Evolutionary conservation across 2,888 invertebrate species (phyloP).

Genomic region (Autographa gamma): DNA sequence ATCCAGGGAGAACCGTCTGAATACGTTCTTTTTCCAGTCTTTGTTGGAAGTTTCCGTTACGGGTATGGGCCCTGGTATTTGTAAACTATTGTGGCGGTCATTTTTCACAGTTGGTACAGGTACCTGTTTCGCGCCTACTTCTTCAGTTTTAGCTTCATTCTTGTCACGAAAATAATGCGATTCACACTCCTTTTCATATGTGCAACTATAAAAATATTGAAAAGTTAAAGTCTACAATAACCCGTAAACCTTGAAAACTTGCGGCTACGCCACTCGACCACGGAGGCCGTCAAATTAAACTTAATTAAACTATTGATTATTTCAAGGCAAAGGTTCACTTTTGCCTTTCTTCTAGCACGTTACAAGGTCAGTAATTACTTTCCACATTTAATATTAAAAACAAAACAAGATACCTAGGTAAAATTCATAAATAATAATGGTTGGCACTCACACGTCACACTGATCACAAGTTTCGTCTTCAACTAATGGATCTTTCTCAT

Average conservation of each 20-base stretch:
- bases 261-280: no score
- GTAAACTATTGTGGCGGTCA: conserved; percentile 50
- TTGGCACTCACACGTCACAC: background rate
- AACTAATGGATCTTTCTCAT: background rate
- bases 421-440: background rate
- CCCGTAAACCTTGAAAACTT: no score
- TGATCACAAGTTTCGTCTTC: background rate
- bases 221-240: no score
- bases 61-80: conserved; percentile 61
- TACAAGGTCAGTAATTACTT: no score
- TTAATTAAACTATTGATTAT: no score
- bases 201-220: background rate
- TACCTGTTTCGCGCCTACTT: conserved; percentile 10
- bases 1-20: conserved; percentile 2
- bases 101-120: conserved; percentile 11
- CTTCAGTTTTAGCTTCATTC: background rate
- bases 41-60: conserved; percentile 11
- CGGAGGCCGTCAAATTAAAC: no score
- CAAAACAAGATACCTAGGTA: background rate
- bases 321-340: no score
- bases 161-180: background rate
- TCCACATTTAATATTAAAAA: background rate
- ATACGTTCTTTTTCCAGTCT: background rate
- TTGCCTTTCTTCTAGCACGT: no score
- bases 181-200: conserved; percentile 22